Percentiles rank a stretch among this genome's conserved stretches.
Conservation (phyloP, 2,113 vertebrate species). For the Tor tambroides region DNA sequence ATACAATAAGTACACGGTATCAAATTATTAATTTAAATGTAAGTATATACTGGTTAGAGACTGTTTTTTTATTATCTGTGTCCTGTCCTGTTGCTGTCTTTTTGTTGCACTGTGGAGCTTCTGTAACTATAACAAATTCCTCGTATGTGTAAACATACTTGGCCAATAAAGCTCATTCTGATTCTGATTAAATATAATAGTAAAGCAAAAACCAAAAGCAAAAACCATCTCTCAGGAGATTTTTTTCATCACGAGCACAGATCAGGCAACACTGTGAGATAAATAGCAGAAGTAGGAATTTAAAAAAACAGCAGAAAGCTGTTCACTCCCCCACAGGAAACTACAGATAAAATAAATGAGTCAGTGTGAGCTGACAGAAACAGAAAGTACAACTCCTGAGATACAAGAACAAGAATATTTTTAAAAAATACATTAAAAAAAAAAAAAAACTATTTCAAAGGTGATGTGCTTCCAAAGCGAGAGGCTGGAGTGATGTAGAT, state of each 20-base stretch:
- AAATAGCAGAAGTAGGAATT: constrained; percentile 58
- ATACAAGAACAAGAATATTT: background rate
- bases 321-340: constrained; percentile 59
- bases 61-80: too few relatives aligned
- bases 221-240: background rate
- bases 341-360: constrained; percentile 52
- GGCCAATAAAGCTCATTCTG: too few relatives aligned
- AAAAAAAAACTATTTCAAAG: background rate
- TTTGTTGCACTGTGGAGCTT: too few relatives aligned
- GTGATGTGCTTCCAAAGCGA: background rate
- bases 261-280: background rate
- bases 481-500: background rate
- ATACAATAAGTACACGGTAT: too few relatives aligned
- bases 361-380: constrained; percentile 39
- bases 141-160: too few relatives aligned
- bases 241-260: background rate
- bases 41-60: too few relatives aligned
- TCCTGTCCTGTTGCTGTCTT: too few relatives aligned
- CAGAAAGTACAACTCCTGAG: constrained; percentile 1
- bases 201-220: background rate
- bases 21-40: too few relatives aligned
- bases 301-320: constrained; percentile 2
- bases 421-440: too few relatives aligned
- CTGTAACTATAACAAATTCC: too few relatives aligned
- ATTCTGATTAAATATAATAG: background rate